Evolutionary conservation across 2,888 invertebrate species (phyloP).

Genomic region (Cylloceria caligata): DNA sequence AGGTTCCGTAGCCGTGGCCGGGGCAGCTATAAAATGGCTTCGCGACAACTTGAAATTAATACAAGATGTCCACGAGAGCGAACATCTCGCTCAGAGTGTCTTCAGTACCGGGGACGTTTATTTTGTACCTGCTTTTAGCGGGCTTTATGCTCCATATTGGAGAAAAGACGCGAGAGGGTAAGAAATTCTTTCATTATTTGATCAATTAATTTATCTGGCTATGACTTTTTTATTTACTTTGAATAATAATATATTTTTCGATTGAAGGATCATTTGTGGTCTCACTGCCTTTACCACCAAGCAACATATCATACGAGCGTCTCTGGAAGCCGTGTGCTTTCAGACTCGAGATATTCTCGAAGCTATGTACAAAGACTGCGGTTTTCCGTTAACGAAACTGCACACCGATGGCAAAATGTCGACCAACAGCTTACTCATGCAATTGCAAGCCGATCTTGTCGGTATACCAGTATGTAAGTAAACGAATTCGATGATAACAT

Average conservation of each 20-base stretch:
- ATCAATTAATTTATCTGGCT: not conserved
- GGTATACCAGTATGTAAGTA: constrained; percentile 95
- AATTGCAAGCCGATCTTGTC: constrained; percentile 96
- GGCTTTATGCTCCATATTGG: constrained; percentile 99
- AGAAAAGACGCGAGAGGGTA: constrained; percentile 97
- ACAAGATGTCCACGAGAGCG: constrained; percentile 89
- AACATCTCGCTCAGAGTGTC: constrained; percentile 91
- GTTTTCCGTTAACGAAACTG: constrained; percentile 91
- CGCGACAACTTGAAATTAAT: constrained; percentile 96
- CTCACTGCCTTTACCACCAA: constrained; percentile 96
- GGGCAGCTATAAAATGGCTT: constrained; percentile 96
- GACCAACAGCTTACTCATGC: constrained; percentile 95
- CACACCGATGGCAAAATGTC: constrained; percentile 98
- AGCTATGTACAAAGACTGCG: constrained; percentile 97
- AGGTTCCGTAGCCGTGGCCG: constrained; percentile 97
- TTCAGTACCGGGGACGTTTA: constrained; percentile 97
- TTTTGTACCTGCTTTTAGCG: constrained; percentile 99
- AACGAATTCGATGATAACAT: not conserved
- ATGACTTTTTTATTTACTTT: not conserved
- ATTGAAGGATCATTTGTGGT: constrained; percentile 94
- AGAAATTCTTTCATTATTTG: constrained; percentile 69
- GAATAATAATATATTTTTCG: constrained; percentile 12
- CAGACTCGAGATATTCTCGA: constrained; percentile 98
- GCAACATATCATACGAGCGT: constrained; percentile 96
- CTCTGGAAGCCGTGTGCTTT: constrained; percentile 97